A percentile compares a stretch with the other conserved stretches of the same genome.
Conservation (phyloP, 2,113 vertebrate genomes). For the Callospermophilus lateralis region DNA sequence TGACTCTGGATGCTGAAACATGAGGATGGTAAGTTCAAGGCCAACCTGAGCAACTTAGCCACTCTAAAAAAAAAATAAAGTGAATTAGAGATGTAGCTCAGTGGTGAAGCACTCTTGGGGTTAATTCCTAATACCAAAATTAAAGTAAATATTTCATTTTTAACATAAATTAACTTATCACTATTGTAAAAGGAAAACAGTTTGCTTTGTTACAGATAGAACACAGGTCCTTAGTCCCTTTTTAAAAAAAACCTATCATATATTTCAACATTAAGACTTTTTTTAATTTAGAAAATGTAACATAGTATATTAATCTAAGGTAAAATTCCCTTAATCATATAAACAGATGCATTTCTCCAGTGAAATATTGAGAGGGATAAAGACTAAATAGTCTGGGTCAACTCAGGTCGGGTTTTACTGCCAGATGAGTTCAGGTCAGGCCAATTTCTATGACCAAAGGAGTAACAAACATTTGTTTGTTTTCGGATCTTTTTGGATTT, state of each 20-base stretch:
- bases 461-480: neutral
- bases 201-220: constrained; percentile 22
- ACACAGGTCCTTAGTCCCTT: neutral
- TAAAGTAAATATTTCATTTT: neutral
- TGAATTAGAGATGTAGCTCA: too few relatives aligned
- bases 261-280: constrained; percentile 44
- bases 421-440: neutral
- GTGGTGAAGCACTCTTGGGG: too few relatives aligned
- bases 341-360: neutral
- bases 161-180: constrained; percentile 43
- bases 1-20: too few relatives aligned
- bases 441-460: neutral
- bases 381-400: neutral
- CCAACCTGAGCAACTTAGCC: too few relatives aligned
- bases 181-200: constrained; percentile 36
- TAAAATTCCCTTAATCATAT: neutral
- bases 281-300: neutral
- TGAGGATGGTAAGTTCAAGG: too few relatives aligned
- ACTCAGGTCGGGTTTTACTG: neutral
- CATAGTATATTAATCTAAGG: neutral
- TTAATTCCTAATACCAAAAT: too few relatives aligned
- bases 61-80: too few relatives aligned
- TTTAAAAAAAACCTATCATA: constrained; percentile 10
- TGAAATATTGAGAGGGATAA: neutral
- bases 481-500: constrained; percentile 2